Conservation (phyloP, 2,797 vertebrate species). For the Bothrops alternatus region DNA sequence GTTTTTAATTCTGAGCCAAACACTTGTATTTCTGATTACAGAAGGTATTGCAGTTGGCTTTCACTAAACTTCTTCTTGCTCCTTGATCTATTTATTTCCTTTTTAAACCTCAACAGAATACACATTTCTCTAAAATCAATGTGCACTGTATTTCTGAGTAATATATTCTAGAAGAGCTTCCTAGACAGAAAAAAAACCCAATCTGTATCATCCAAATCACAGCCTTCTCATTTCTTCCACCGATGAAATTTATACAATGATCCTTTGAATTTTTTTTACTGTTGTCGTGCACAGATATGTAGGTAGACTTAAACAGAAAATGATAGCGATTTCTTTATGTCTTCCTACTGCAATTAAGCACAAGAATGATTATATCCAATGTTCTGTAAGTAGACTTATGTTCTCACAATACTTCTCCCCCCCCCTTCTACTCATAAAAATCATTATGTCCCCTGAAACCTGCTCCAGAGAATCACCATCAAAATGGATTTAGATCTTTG, state of each 20-base stretch:
- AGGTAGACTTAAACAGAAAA: not conserved
- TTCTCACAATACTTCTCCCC: not conserved
- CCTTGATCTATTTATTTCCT: conserved; percentile 29
- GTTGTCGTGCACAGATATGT: not conserved
- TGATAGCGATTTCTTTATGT: not conserved
- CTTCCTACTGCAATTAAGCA: not conserved
- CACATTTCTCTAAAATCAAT: conserved; percentile 16
- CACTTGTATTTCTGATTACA: conserved; percentile 31
- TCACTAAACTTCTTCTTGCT: conserved; percentile 36
- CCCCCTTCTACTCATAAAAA: not conserved
- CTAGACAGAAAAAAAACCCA: not conserved
- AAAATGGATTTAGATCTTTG: not conserved
- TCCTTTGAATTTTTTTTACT: not conserved
- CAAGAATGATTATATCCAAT: not conserved
- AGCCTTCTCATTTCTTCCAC: not conserved
- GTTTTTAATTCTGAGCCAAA: conserved; percentile 45
- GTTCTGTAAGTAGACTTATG: not conserved
- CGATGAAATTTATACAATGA: not conserved
- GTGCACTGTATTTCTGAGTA: not conserved
- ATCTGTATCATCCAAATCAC: not conserved
- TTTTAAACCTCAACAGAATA: conserved; percentile 32
- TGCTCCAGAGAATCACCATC: not conserved
- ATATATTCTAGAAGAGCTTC: not conserved
- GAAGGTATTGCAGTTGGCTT: conserved; percentile 23
- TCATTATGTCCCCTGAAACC: not conserved